Evolutionary conservation across 1,140 invertebrate species (phyloP).

Genomic region (Heliconius nattereri): DNA sequence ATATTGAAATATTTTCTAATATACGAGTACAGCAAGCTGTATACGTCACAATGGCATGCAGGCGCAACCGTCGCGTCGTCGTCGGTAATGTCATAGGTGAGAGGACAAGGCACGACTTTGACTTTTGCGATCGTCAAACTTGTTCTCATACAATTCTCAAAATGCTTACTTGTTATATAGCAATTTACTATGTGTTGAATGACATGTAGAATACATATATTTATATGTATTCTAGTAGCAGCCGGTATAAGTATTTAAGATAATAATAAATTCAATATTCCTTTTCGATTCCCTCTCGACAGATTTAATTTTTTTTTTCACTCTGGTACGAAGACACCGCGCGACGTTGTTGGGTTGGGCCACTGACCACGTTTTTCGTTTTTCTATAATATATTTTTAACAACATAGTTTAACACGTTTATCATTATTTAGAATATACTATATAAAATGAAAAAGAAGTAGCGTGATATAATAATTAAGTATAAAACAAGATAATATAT

Average conservation of each 20-base stretch:
- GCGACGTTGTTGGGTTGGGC: too few relatives aligned
- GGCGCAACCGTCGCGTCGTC: conserved; percentile 1
- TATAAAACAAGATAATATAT: not conserved
- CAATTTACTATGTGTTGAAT: not conserved
- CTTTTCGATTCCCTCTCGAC: too few relatives aligned
- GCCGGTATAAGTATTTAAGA: not conserved
- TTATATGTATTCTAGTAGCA: not conserved
- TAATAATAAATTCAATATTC: too few relatives aligned
- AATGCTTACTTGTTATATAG: not conserved
- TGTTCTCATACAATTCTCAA: not conserved
- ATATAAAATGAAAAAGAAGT: not conserved
- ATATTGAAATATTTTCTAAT: too few relatives aligned
- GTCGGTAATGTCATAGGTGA: conserved; percentile 27
- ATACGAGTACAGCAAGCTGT: not conserved
- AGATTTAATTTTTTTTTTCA: too few relatives aligned
- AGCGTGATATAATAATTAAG: not conserved
- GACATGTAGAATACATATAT: too few relatives aligned
- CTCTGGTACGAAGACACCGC: too few relatives aligned
- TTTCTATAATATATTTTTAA: not conserved
- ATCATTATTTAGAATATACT: not conserved
- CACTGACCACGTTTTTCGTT: too few relatives aligned
- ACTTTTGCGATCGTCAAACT: conserved; percentile 22
- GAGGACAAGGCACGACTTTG: conserved; percentile 33
- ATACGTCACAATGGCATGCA: conserved; percentile 20
- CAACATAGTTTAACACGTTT: not conserved